A percentile compares a stretch with the other conserved stretches of the same genome.
Evolutionary conservation across 2,797 vertebrate species (phyloP).

Genomic region (Sebastes glaucus): DNA sequence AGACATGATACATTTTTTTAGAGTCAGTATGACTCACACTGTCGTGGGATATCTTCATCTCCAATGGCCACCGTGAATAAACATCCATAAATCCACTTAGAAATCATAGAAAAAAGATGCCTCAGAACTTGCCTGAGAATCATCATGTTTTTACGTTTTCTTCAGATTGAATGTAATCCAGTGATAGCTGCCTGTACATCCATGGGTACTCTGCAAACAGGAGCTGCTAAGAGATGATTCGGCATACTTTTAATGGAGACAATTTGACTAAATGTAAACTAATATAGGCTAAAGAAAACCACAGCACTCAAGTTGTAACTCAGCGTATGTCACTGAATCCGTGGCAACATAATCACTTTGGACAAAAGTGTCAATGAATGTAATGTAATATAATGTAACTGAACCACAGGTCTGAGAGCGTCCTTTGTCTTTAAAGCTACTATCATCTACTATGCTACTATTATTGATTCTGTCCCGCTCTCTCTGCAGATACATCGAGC

Average conservation of each 20-base stretch:
- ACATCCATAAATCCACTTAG: too few species aligned
- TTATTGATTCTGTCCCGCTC: background rate
- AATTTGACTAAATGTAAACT: background rate
- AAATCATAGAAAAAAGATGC: too few species aligned
- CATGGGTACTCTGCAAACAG: background rate
- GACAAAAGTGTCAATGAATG: background rate
- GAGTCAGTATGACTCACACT: background rate
- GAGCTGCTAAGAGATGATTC: background rate
- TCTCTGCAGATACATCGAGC: slow-evolving; percentile 86
- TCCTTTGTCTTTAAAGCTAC: background rate
- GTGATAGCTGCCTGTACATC: background rate
- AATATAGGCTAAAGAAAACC: too few species aligned
- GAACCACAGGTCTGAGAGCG: background rate
- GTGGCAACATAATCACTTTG: too few species aligned
- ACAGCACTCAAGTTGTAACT: too few species aligned
- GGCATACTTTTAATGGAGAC: background rate
- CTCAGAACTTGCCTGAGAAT: too few species aligned
- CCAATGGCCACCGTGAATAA: too few species aligned
- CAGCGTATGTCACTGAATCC: too few species aligned
- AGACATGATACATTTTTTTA: background rate
- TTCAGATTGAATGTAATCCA: background rate
- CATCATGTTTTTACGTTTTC: background rate
- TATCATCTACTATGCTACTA: background rate
- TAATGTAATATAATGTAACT: background rate
- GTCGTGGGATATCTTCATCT: too few species aligned